A percentile compares a stretch with the other conserved stretches of the same genome.
Evolutionary conservation across 2,113 vertebrate genomes (phyloP).

Genomic region (Pterocles orientalis): DNA sequence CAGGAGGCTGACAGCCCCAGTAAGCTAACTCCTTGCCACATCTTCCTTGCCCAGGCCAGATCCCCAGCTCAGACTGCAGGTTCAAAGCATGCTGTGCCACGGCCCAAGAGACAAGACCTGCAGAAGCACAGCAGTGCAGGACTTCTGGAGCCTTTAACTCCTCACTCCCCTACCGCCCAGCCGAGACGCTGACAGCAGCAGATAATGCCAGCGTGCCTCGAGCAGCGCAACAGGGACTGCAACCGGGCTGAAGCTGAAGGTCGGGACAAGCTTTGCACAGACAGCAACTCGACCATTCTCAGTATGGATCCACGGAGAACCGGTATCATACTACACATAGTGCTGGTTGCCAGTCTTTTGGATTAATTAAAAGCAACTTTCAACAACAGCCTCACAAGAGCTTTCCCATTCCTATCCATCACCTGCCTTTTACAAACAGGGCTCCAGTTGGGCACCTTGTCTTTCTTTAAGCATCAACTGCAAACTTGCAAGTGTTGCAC

Average conservation of each 20-base stretch:
- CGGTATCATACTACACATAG: rapidly evolving
- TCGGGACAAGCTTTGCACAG: background rate
- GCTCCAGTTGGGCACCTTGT: background rate
- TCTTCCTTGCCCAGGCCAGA: background rate
- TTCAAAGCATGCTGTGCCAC: background rate
- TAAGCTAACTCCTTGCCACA: background rate
- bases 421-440: background rate
- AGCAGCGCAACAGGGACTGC: rapidly evolving
- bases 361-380: background rate
- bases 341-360: background rate
- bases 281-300: background rate
- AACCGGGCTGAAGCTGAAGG: background rate
- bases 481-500: background rate
- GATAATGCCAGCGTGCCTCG: rapidly evolving
- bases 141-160: background rate
- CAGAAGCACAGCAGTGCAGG: background rate
- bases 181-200: background rate
- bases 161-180: background rate
- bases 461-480: background rate
- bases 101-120: background rate
- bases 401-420: background rate
- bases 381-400: rapidly evolving
- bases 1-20: background rate
- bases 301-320: background rate
- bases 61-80: rapidly evolving